These are phyloP conservation scores for Tachuris rubrigastra DNA, from an alignment of 2,113 vertebrate species.

Conservation along the genomic window DNA sequence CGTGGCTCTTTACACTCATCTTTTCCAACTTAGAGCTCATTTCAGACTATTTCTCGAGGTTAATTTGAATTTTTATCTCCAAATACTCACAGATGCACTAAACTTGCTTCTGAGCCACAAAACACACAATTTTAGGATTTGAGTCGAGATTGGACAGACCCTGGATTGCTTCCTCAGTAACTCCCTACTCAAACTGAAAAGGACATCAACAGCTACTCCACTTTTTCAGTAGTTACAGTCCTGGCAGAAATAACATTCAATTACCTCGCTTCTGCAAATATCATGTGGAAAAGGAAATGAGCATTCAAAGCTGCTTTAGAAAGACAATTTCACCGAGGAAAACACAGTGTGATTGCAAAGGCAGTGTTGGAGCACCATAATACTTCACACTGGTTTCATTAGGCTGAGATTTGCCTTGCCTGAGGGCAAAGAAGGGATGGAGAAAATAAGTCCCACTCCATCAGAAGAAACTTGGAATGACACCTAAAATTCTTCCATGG, in stretches of 20 bases:
- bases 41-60: neutral
- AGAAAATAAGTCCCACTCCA: constrained; percentile 5
- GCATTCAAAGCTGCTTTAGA: neutral
- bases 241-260: constrained; percentile 12
- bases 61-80: constrained; percentile 19
- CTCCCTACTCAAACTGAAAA: neutral
- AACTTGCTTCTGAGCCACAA: neutral
- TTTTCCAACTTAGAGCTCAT: neutral
- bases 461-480: neutral
- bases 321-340: neutral
- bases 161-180: neutral
- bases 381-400: constrained; percentile 1
- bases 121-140: neutral
- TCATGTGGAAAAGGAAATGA: neutral
- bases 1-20: neutral
- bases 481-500: neutral
- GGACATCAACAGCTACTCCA: neutral
- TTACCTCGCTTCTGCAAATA: neutral
- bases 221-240: neutral
- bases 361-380: neutral
- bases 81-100: neutral
- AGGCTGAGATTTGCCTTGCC: constrained; percentile 7
- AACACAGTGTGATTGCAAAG: neutral
- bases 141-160: neutral
- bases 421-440: neutral